A percentile compares a stretch with the other conserved stretches of the same genome.
These are phyloP conservation scores for Latheticus oryzae DNA, from an alignment of 2,888 invertebrate genomes.

Conservation along the genomic window DNA sequence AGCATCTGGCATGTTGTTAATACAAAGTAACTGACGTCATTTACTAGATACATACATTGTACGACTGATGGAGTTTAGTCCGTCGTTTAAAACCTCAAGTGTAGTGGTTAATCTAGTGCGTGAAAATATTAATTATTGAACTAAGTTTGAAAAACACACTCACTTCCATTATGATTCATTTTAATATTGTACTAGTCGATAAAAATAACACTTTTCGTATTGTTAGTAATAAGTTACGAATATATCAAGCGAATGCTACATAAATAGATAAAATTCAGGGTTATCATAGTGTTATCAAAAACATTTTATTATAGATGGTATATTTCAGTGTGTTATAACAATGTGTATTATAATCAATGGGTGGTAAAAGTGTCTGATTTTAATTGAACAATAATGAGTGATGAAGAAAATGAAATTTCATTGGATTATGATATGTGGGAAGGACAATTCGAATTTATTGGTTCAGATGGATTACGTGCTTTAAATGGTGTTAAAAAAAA, in stretches of 20 bases:
- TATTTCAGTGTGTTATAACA: too few species aligned
- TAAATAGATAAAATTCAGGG: constrained; percentile 34
- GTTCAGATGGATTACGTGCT: constrained; percentile 63
- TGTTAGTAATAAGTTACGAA: constrained; percentile 20
- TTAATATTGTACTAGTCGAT: too few species aligned
- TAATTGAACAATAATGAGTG: constrained; percentile 40
- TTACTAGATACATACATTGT: constrained; percentile 50
- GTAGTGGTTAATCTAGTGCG: too few species aligned
- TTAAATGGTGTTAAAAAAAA: constrained; percentile 70
- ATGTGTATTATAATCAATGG: constrained; percentile 13
- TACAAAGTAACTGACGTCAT: constrained; percentile 42
- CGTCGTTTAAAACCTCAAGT: constrained; percentile 48
- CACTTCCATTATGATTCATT: too few species aligned
- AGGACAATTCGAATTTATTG: constrained; percentile 88
- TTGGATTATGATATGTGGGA: constrained; percentile 91
- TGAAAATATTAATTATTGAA: too few species aligned
- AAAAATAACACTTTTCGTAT: too few species aligned
- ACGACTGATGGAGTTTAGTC: constrained; percentile 48
- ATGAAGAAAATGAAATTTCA: constrained; percentile 62
- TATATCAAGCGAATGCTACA: constrained; percentile 18
- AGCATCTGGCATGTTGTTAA: constrained; percentile 42
- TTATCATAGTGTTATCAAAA: constrained; percentile 37
- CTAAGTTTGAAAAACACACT: too few species aligned
- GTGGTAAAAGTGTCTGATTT: too few species aligned
- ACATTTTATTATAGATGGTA: too few species aligned